Evolutionary conservation across 1,140 invertebrate genomes (phyloP).

Genomic region (Ganaspis sp.): DNA sequence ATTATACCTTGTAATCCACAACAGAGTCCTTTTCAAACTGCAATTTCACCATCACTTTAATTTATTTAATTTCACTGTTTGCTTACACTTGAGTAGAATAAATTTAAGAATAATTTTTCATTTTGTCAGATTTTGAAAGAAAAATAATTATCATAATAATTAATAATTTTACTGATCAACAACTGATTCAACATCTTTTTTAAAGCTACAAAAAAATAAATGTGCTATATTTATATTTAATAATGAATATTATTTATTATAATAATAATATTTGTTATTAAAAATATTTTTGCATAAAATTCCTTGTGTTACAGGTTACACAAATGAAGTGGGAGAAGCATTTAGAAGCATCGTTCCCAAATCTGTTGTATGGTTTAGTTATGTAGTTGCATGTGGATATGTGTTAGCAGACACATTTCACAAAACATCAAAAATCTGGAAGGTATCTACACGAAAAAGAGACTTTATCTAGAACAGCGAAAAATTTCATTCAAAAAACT

Average conservation of each 20-base stretch:
- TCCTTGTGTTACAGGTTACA: constrained; percentile 84
- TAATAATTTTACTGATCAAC: too few relatives aligned
- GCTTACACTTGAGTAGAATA: not conserved
- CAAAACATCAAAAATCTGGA: constrained; percentile 84
- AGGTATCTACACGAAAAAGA: too few relatives aligned
- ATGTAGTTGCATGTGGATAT: constrained; percentile 89
- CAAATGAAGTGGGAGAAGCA: constrained; percentile 96
- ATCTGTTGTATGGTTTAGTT: constrained; percentile 85
- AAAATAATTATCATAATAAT: too few relatives aligned
- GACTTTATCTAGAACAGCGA: not conserved
- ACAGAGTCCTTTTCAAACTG: too few relatives aligned
- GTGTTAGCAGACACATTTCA: constrained; percentile 91
- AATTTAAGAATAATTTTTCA: too few relatives aligned
- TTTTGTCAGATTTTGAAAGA: too few relatives aligned
- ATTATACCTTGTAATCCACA: constrained; percentile 30
- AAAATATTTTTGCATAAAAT: not conserved
- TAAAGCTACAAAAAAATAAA: too few relatives aligned
- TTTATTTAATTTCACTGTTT: not conserved
- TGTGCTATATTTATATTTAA: too few relatives aligned
- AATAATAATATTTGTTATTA: not conserved
- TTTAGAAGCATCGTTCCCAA: constrained; percentile 88
- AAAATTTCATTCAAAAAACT: too few relatives aligned
- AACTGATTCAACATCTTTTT: too few relatives aligned
- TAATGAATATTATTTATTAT: too few relatives aligned
- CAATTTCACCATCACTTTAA: too few relatives aligned